A percentile compares a stretch with the other conserved stretches of the same genome.
Evolutionary conservation across 2,113 vertebrate species (phyloP).

Genomic region (Xyliphius kryptos): DNA sequence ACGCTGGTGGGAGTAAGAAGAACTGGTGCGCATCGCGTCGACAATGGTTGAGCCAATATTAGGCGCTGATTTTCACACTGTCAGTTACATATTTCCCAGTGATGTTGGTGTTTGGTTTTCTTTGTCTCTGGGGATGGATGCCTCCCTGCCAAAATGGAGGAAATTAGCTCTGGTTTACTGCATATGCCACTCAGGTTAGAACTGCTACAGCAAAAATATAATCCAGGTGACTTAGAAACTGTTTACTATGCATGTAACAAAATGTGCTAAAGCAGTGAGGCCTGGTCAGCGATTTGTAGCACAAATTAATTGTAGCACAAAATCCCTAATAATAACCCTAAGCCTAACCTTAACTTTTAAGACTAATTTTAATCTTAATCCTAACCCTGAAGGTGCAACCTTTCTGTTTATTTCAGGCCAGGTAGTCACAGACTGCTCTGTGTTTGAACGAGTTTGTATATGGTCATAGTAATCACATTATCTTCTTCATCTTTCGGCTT

Average conservation of each 20-base stretch:
- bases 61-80: slow-evolving; percentile 20
- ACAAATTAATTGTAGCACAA: no score
- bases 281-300: slow-evolving; percentile 6
- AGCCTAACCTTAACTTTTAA: no score
- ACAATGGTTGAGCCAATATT: slow-evolving; percentile 21
- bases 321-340: no score
- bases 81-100: slow-evolving; percentile 38
- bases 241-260: not conserved
- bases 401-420: no score
- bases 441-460: no score
- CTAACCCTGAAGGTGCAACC: no score
- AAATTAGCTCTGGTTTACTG: slow-evolving; percentile 36
- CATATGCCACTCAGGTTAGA: slow-evolving; percentile 30
- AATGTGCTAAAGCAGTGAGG: slow-evolving; percentile 3
- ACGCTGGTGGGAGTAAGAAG: slow-evolving; percentile 9
- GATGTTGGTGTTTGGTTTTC: slow-evolving; percentile 31
- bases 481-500: no score
- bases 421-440: no score
- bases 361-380: no score
- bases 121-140: slow-evolving; percentile 37
- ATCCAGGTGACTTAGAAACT: no score
- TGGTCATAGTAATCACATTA: no score
- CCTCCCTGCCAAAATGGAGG: slow-evolving; percentile 32
- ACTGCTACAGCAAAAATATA: no score
- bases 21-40: not conserved